These are phyloP conservation scores for Alligator mississippiensis DNA, from an alignment of 2,113 vertebrate species.

Conservation along the genomic window DNA sequence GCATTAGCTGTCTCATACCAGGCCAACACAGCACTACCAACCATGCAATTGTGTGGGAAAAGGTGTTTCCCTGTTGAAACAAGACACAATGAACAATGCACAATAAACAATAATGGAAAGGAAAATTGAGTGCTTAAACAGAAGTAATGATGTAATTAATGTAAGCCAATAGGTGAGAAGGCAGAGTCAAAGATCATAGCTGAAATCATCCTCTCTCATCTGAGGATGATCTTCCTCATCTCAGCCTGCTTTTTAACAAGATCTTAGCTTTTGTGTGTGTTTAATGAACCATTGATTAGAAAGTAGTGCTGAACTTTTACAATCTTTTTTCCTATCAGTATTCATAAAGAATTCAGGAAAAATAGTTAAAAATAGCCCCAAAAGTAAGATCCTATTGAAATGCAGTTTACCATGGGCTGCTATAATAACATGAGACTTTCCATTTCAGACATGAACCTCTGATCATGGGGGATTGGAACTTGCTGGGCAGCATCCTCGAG, in stretches of 20 bases:
- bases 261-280: background rate
- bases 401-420: fast-evolving
- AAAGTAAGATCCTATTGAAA: background rate
- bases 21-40: background rate
- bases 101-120: background rate
- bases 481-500: conserved; percentile 92
- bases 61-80: background rate
- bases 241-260: background rate
- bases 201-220: background rate
- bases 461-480: conserved; percentile 96
- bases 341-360: background rate
- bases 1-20: background rate
- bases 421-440: background rate
- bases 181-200: background rate
- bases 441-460: conserved; percentile 79
- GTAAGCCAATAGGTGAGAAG: background rate
- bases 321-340: background rate
- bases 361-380: background rate
- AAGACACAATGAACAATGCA: background rate
- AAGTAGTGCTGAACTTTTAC: background rate
- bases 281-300: background rate
- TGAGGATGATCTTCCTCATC: background rate
- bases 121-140: background rate
- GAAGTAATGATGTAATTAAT: background rate
- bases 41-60: background rate